Percentiles rank a stretch among this genome's conserved stretches.
These are phyloP conservation scores for Lepidocyrtinus sp. DNA, from an alignment of 2,888 invertebrate genomes.

Conservation along the genomic window DNA sequence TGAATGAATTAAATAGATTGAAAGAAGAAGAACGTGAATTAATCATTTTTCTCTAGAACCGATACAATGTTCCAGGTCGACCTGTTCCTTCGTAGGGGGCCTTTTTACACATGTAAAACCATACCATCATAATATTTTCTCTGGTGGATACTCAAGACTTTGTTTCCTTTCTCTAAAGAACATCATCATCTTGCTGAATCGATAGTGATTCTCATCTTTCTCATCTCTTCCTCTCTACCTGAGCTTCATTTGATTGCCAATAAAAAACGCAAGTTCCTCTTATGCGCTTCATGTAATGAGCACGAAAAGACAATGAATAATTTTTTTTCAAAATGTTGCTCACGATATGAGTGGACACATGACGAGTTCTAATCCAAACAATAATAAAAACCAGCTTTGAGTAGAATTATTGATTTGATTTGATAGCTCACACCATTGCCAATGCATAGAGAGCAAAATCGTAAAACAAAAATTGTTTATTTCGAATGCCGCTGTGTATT, in stretches of 20 bases:
- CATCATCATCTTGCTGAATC: not conserved
- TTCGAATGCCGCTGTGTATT: not conserved
- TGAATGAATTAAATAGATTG: not conserved
- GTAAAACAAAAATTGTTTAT: not conserved
- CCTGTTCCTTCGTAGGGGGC: constrained; percentile 25
- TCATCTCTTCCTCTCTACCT: too few relatives aligned
- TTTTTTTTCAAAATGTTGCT: constrained; percentile 41
- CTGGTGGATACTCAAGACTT: not conserved
- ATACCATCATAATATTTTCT: not conserved
- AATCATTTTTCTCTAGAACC: constrained; percentile 36
- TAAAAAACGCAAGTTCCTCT: constrained; percentile 21
- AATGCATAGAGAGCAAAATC: not conserved
- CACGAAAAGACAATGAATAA: constrained; percentile 33
- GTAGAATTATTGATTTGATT: constrained; percentile 35
- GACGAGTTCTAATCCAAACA: not conserved
- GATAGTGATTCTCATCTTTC: not conserved
- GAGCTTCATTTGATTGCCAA: constrained; percentile 16
- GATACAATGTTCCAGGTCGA: constrained; percentile 53
- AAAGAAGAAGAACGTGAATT: constrained; percentile 23
- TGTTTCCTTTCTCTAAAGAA: not conserved
- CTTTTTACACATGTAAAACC: constrained; percentile 9
- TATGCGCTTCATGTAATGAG: not conserved
- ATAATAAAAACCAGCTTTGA: not conserved
- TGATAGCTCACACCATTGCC: constrained; percentile 22
- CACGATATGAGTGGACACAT: constrained; percentile 22